Conservation (phyloP, 2,797 vertebrate species). For the Hydrophis major region DNA sequence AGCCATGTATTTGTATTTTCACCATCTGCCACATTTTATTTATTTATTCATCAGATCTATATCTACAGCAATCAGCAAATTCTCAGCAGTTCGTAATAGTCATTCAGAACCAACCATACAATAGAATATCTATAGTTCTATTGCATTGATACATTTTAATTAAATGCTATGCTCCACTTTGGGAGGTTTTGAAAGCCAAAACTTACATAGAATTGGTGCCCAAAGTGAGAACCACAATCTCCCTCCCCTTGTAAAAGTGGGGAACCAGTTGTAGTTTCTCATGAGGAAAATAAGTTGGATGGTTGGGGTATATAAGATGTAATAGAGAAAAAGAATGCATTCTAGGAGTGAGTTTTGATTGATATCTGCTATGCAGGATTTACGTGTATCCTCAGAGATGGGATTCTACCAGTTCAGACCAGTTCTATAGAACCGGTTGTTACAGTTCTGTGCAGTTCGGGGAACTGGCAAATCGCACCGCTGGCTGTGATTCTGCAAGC, state of each 20-base stretch:
- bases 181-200: neutral
- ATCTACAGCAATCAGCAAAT: neutral
- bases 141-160: neutral
- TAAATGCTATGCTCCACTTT: neutral
- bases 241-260: neutral
- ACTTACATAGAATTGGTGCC: neutral
- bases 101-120: neutral
- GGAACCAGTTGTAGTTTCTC: neutral
- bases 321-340: neutral
- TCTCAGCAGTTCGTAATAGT: neutral
- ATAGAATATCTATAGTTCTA: neutral
- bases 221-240: neutral
- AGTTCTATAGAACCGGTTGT: too few species aligned
- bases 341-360: neutral
- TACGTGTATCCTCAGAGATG: too few species aligned
- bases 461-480: too few species aligned
- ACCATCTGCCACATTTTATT: neutral
- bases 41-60: neutral
- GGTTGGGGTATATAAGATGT: neutral
- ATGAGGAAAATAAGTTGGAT: neutral
- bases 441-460: too few species aligned
- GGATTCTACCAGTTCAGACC: too few species aligned
- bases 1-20: neutral
- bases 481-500: too few species aligned
- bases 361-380: neutral